These are phyloP conservation scores for Pungitius pungitius DNA, from an alignment of 2,113 vertebrate species.

Conservation along the genomic window DNA sequence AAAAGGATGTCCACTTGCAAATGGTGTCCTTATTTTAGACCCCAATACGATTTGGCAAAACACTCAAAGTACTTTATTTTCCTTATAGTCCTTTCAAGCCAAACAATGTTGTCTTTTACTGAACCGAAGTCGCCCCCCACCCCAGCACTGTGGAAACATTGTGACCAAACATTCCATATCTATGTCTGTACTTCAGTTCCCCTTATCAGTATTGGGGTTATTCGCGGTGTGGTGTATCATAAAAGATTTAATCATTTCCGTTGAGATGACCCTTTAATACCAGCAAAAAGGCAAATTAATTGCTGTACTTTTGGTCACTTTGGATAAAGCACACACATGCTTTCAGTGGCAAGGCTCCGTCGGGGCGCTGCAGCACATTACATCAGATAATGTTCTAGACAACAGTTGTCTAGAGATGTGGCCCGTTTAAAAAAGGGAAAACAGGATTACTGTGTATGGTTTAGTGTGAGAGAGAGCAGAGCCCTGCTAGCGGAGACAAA, in stretches of 20 bases:
- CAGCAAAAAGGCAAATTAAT: neutral
- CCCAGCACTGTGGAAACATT: neutral
- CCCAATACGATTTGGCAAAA: neutral
- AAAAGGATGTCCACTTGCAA: neutral
- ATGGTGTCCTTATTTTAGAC: too few species aligned
- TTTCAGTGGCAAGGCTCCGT: neutral
- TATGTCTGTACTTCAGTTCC: neutral
- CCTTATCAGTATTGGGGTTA: neutral
- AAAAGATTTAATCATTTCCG: neutral
- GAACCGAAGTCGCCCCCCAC: neutral
- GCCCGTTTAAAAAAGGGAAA: neutral
- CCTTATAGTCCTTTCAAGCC: too few species aligned
- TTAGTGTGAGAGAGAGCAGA: slow-evolving; percentile 19
- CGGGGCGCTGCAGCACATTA: neutral
- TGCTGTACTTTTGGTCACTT: neutral
- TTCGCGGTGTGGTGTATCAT: neutral
- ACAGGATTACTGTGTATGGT: slow-evolving; percentile 11
- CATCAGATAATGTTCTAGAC: neutral
- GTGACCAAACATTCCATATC: neutral
- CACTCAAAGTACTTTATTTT: too few species aligned
- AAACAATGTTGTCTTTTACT: neutral
- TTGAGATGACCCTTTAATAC: neutral
- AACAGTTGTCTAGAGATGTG: neutral
- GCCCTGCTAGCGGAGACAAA: neutral
- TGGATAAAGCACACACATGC: neutral